These are phyloP conservation scores for Tetranychus cinnabarinus DNA, from an alignment of 1,140 invertebrate species.

Conservation along the genomic window DNA sequence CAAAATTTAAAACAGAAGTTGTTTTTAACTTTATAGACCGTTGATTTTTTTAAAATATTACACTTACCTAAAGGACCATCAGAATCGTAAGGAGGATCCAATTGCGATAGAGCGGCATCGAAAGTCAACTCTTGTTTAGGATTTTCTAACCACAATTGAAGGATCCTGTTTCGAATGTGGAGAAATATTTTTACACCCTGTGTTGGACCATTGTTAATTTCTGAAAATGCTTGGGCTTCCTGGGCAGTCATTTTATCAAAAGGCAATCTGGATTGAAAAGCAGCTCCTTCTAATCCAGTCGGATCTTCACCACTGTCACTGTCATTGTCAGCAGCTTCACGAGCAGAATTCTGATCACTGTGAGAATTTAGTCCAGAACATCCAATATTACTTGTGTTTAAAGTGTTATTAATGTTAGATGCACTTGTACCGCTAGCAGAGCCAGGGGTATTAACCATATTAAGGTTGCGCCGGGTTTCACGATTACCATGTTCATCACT, in stretches of 20 bases:
- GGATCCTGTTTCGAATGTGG: conserved; percentile 67
- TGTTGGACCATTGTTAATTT: conserved; percentile 50
- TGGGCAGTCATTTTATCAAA: conserved; percentile 83
- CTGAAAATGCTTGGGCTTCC: conserved; percentile 71
- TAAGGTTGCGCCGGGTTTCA: background rate
- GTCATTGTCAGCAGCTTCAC: background rate
- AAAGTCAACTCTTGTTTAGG: conserved; percentile 70
- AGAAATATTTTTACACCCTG: conserved; percentile 72
- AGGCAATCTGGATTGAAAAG: conserved; percentile 67
- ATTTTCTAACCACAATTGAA: conserved; percentile 93
- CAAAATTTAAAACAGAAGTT: conserved; percentile 18
- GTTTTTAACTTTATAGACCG: too few species aligned
- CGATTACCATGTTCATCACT: background rate
- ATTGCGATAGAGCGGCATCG: conserved; percentile 49
- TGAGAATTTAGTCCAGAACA: too few species aligned
- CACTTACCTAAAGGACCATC: background rate
- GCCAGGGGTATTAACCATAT: background rate
- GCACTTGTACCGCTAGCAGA: too few species aligned
- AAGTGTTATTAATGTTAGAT: too few species aligned
- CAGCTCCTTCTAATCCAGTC: conserved; percentile 52
- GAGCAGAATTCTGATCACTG: background rate
- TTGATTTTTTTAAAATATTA: conserved; percentile 17
- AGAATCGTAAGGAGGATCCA: conserved; percentile 66
- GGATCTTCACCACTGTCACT: conserved; percentile 14
- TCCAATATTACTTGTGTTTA: too few species aligned